phyloP scores from a whole-genome alignment of 2,113 vertebrate species.

The Tonatia bakeri region DNA sequence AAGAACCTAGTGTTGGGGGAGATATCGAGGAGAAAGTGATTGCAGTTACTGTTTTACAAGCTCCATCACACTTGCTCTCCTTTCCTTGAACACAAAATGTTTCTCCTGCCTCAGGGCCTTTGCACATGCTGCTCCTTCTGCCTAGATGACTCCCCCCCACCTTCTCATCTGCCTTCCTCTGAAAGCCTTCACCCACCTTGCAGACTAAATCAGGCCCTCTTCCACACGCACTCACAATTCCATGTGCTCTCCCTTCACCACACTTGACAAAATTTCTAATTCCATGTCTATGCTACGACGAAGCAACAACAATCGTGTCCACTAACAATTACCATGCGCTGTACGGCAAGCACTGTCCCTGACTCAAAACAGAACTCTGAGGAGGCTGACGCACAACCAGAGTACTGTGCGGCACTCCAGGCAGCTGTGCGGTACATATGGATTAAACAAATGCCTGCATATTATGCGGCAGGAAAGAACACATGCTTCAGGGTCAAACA shows the following conservation, averaged over 20 bases:
- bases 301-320: neutral
- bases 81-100: neutral
- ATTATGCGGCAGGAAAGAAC: neutral
- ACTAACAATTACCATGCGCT: neutral
- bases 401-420: too few species aligned
- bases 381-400: neutral
- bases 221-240: neutral
- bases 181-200: neutral
- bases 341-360: neutral
- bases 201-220: neutral
- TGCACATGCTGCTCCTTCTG: neutral
- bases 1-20: neutral
- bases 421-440: neutral
- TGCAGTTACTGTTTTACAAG: neutral
- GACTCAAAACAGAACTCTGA: neutral
- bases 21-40: neutral
- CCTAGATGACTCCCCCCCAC: neutral
- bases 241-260: neutral
- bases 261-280: neutral
- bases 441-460: neutral
- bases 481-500: neutral
- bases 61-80: neutral
- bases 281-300: neutral
- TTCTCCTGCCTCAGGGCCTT: neutral
- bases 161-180: neutral